phyloP scores from a whole-genome alignment of 2,888 invertebrate species.

The Orgyia antiqua region DNA sequence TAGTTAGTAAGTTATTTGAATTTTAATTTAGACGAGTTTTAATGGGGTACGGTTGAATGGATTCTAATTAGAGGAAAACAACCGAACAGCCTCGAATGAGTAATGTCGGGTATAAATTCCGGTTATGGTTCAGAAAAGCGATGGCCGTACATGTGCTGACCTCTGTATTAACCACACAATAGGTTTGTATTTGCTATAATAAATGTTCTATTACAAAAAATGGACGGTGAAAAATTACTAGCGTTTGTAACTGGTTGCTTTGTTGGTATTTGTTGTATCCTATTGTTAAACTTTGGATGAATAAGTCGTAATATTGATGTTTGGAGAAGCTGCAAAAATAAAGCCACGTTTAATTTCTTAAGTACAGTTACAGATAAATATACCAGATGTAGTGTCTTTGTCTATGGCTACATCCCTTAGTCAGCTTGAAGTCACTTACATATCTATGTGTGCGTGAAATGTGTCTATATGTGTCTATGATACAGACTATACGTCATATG shows the following conservation, averaged over 20 bases:
- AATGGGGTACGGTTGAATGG: constrained; percentile 74
- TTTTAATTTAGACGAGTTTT: constrained; percentile 77
- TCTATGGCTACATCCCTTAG: too few species aligned
- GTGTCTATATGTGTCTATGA: too few species aligned
- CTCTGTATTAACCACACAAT: constrained; percentile 49
- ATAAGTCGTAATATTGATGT: too few species aligned
- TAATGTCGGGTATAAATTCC: constrained; percentile 73
- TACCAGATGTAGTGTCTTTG: too few species aligned
- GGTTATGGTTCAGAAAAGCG: constrained; percentile 62
- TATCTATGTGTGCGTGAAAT: too few species aligned
- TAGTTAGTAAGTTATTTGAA: constrained; percentile 77
- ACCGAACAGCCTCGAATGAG: constrained; percentile 57
- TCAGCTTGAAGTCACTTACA: too few species aligned
- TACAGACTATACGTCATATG: too few species aligned
- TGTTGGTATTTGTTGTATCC: constrained; percentile 31
- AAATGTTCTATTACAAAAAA: constrained; percentile 61
- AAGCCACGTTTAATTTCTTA: too few species aligned
- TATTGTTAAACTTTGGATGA: too few species aligned
- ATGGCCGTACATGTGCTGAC: constrained; percentile 38
- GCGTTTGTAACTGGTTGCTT: constrained; percentile 20
- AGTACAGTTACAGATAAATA: too few species aligned
- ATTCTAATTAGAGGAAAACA: constrained; percentile 76
- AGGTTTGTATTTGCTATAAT: constrained; percentile 55
- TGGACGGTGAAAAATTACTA: constrained; percentile 53
- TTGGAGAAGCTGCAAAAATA: too few species aligned